Percentiles rank a stretch among this genome's conserved stretches.
Conservation (phyloP, 2,113 vertebrate species). For the Ageneiosus marmoratus region DNA sequence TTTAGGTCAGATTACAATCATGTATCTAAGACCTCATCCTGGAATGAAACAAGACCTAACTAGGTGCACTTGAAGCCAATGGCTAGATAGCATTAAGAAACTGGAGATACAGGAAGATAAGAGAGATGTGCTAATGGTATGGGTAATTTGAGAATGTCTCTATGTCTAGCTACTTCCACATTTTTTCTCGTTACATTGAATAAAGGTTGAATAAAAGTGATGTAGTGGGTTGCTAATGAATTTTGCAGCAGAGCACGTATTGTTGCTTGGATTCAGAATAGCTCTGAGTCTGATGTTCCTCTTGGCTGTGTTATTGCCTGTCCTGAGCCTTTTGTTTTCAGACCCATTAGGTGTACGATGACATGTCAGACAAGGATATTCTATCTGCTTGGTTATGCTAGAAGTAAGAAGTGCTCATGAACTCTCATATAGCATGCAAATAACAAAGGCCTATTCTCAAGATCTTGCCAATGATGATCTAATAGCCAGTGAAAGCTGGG, state of each 20-base stretch:
- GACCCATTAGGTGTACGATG: background rate
- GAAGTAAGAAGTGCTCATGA: background rate
- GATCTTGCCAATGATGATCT: background rate
- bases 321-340: background rate
- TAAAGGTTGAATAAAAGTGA: background rate
- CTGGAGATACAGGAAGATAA: slow-evolving; percentile 59
- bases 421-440: background rate
- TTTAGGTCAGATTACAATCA: slow-evolving; percentile 39
- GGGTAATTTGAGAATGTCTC: background rate
- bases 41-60: slow-evolving; percentile 20
- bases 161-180: slow-evolving; percentile 19
- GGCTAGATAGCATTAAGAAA: slow-evolving; percentile 42
- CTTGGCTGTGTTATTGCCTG: background rate
- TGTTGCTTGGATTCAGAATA: background rate
- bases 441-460: background rate
- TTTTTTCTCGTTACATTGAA: background rate
- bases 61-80: slow-evolving; percentile 7
- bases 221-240: background rate
- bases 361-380: background rate
- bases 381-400: background rate
- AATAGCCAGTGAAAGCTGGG: background rate
- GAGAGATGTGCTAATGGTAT: slow-evolving; percentile 51
- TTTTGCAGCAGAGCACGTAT: background rate
- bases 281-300: background rate
- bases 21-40: background rate